A percentile compares a stretch with the other conserved stretches of the same genome.
Evolutionary conservation across 2,113 vertebrate species (phyloP).

Genomic region (Phasianus colchicus): DNA sequence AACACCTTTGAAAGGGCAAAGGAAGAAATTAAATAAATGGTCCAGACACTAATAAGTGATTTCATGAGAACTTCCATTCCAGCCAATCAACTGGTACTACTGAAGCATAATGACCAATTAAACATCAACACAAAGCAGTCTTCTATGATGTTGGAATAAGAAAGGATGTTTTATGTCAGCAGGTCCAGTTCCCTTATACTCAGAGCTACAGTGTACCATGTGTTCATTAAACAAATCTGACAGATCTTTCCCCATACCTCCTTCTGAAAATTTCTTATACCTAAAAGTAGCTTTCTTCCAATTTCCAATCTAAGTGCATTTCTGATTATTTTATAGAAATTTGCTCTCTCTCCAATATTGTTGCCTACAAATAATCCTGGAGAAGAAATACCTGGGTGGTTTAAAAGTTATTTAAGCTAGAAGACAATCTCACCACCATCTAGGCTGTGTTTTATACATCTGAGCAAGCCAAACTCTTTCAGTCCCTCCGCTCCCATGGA

Average conservation of each 20-base stretch:
- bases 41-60: background rate
- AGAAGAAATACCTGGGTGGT: background rate
- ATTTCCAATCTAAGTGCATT: background rate
- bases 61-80: background rate
- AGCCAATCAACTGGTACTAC: background rate
- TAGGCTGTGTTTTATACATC: background rate
- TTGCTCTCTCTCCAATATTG: background rate
- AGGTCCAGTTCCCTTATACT: background rate
- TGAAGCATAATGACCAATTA: background rate
- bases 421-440: background rate
- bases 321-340: background rate
- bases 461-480: background rate
- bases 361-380: background rate
- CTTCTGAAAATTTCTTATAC: background rate
- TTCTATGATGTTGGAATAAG: background rate
- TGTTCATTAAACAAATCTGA: background rate
- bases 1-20: background rate
- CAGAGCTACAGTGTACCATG: background rate
- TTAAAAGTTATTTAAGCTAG: background rate
- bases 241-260: background rate
- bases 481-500: rapidly evolving
- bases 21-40: background rate
- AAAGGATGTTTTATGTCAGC: background rate
- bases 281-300: background rate
- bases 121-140: background rate